Conservation (phyloP, 2,888 invertebrate genomes). For the Zeuzera pyrina region DNA sequence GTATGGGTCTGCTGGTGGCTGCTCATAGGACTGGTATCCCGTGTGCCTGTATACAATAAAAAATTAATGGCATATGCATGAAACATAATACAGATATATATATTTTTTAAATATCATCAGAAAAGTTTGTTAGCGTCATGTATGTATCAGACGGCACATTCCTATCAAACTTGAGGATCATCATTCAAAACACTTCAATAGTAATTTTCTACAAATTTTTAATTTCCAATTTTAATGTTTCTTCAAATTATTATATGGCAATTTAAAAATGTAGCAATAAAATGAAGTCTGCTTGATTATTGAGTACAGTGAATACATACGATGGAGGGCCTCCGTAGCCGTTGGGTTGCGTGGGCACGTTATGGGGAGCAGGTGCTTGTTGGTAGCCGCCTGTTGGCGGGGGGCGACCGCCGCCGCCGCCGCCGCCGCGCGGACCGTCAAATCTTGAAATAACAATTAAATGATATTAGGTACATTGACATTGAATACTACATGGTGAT, state of each 20-base stretch:
- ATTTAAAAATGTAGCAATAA: neutral
- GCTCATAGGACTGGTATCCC: conserved; percentile 59
- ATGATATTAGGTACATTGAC: no score
- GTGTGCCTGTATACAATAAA: no score
- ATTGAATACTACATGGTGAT: no score
- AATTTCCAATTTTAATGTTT: neutral
- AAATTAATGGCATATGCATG: neutral
- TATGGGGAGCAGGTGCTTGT: conserved; percentile 35
- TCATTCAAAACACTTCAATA: conserved; percentile 27
- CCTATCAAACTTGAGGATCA: conserved; percentile 65
- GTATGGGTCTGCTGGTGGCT: conserved; percentile 48
- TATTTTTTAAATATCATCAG: conserved; percentile 27
- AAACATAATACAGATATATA: neutral
- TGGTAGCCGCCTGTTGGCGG: conserved; percentile 42
- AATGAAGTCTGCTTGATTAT: neutral
- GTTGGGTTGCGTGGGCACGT: conserved; percentile 36
- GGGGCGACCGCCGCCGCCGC: conserved; percentile 38
- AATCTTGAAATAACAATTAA: conserved; percentile 27
- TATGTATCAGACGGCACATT: conserved; percentile 71
- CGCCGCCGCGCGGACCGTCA: conserved; percentile 43
- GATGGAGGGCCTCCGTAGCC: conserved; percentile 49
- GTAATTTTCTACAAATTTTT: conserved; percentile 1
- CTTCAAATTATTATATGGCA: conserved; percentile 2
- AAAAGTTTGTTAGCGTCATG: conserved; percentile 43
- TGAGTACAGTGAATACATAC: conserved; percentile 29